A percentile compares a stretch with the other conserved stretches of the same genome.
phyloP scores from a whole-genome alignment of 1,140 invertebrate species.

The Microplitis demolitor region DNA sequence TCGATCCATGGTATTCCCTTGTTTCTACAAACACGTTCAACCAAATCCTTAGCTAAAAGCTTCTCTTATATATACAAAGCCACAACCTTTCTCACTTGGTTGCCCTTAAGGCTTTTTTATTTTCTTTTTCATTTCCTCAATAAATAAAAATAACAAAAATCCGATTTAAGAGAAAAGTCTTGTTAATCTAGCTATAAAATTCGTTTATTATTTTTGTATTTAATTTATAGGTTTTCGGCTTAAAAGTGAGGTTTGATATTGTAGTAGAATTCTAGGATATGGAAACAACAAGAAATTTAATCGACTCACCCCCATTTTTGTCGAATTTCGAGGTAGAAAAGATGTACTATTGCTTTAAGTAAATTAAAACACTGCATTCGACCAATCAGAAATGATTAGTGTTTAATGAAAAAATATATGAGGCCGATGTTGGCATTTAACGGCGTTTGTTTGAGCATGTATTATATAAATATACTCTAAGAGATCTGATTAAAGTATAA shows the following conservation, averaged over 20 bases:
- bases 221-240: no score
- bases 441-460: no score
- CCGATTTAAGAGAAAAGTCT: background rate
- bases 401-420: no score
- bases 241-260: no score
- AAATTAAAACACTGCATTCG: no score
- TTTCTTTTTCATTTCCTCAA: background rate
- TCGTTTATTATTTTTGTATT: background rate
- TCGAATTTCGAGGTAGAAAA: no score
- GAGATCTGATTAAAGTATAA: constrained; percentile 20
- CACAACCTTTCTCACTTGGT: background rate
- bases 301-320: no score
- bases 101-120: background rate
- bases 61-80: background rate
- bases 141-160: background rate
- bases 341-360: no score
- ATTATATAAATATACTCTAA: background rate
- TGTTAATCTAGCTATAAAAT: background rate
- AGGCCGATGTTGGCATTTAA: no score
- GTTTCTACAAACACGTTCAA: background rate
- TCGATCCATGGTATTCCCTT: constrained; percentile 29
- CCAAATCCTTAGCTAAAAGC: constrained; percentile 15
- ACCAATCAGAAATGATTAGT: no score
- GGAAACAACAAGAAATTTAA: no score
- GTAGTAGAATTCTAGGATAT: no score